phyloP scores from a whole-genome alignment of 1,140 invertebrate species.

The Daktulosphaira vitifoliae region DNA sequence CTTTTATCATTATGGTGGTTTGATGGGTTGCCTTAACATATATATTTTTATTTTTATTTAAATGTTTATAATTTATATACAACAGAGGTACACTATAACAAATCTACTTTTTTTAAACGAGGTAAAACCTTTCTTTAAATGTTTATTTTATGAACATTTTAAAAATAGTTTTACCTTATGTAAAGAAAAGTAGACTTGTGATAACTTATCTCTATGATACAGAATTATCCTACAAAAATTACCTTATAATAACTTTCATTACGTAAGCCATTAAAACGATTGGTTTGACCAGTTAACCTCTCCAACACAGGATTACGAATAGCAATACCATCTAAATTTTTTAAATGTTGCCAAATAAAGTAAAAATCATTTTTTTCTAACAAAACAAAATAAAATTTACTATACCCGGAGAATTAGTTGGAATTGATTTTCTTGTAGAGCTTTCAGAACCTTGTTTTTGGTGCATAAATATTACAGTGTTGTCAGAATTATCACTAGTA shows the following conservation, averaged over 20 bases:
- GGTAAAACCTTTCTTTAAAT: not conserved
- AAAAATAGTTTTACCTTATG: no score
- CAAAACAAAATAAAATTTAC: not conserved
- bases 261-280: conserved; percentile 46
- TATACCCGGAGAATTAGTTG: conserved; percentile 1
- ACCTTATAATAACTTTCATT: conserved; percentile 77
- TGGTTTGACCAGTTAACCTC: conserved; percentile 62
- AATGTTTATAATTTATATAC: no score
- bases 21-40: conserved; percentile 49
- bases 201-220: not conserved
- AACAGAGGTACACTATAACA: no score
- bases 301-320: conserved; percentile 72
- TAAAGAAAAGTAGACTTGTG: no score
- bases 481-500: conserved; percentile 52
- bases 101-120: no score
- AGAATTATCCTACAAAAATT: conserved; percentile 12
- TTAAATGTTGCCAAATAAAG: no score
- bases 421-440: not conserved
- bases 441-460: conserved; percentile 41
- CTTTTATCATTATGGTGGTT: conserved; percentile 45
- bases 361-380: not conserved
- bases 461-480: conserved; percentile 55
- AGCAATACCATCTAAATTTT: conserved; percentile 35
- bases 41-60: conserved; percentile 7
- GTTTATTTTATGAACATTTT: not conserved